These are phyloP conservation scores for Apostichopus parvimensis DNA, from an alignment of 35 echinoderm and acorn worm species.

Conservation along the genomic window DNA sequence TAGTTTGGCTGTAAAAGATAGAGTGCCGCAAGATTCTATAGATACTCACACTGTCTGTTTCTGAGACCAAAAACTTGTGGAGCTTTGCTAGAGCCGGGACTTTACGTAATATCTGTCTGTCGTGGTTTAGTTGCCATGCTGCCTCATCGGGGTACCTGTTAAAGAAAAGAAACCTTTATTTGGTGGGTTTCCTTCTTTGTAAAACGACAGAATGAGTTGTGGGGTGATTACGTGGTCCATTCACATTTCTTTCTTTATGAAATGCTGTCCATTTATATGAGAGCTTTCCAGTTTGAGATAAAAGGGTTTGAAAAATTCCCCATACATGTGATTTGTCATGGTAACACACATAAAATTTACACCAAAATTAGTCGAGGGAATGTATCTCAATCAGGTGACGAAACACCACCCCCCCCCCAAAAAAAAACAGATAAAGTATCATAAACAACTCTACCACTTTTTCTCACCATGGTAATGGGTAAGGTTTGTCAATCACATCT, in stretches of 20 bases:
- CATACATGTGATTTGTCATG: too few species aligned
- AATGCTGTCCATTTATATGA: too few species aligned
- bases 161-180: too few species aligned
- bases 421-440: too few species aligned
- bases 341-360: too few species aligned
- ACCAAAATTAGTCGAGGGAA: too few species aligned
- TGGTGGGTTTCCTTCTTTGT: too few species aligned
- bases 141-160: constrained; percentile 88
- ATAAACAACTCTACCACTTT: too few species aligned
- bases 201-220: not conserved
- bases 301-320: too few species aligned
- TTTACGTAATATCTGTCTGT: constrained; percentile 78
- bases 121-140: constrained; percentile 81
- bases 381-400: too few species aligned
- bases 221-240: not conserved
- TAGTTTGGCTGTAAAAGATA: not conserved
- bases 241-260: not conserved
- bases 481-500: constrained; percentile 60
- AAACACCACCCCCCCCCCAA: not conserved
- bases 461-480: constrained; percentile 83
- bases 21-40: not conserved
- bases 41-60: constrained; percentile 95
- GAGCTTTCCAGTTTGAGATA: too few species aligned
- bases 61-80: constrained; percentile 84
- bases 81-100: constrained; percentile 83